Conservation (phyloP, 1,140 invertebrate species). For the Cataglyphis hispanica region DNA sequence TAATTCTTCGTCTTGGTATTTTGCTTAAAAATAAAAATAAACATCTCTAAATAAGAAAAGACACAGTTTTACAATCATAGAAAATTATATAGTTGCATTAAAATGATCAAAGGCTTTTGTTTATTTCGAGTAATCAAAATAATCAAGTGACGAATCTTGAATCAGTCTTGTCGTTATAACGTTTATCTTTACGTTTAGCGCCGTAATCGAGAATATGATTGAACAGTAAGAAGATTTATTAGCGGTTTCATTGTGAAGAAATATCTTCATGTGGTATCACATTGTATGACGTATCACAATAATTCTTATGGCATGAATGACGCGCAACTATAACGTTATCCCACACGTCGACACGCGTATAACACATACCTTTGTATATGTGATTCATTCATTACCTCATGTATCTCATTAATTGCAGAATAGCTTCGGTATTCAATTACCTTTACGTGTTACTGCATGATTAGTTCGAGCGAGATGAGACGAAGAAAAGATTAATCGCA, state of each 20-base stretch:
- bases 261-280: not conserved
- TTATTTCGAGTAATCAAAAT: not conserved
- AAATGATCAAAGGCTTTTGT: not conserved
- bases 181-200: not conserved
- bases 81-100: not conserved
- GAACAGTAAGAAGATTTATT: not conserved
- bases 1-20: no score
- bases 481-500: not conserved
- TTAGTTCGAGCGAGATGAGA: not conserved
- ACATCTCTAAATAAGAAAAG: not conserved
- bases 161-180: not conserved
- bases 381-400: conserved; percentile 1
- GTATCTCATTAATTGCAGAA: no score
- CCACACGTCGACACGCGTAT: not conserved
- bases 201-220: not conserved
- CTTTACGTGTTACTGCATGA: not conserved
- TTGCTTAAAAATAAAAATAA: no score
- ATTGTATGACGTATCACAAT: not conserved
- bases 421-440: not conserved
- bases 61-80: not conserved
- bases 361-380: not conserved
- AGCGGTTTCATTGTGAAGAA: not conserved
- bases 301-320: not conserved
- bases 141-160: not conserved
- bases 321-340: not conserved